These are phyloP conservation scores for Spodoptera exigua DNA, from an alignment of 2,888 invertebrate species.

Conservation along the genomic window DNA sequence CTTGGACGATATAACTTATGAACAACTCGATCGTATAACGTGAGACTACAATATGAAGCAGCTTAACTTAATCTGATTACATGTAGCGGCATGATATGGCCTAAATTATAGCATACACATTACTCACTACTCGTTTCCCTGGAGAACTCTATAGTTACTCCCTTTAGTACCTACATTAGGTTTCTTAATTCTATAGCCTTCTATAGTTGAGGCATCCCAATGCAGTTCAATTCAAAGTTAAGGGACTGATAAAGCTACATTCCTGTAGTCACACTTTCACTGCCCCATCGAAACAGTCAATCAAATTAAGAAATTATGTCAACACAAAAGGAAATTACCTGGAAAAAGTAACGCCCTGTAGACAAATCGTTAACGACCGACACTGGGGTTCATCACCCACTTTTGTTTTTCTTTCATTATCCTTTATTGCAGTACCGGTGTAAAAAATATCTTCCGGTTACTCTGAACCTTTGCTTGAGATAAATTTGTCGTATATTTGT, in stretches of 20 bases:
- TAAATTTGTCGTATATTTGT: constrained; percentile 54
- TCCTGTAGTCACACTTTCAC: too few relatives aligned
- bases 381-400: constrained; percentile 24
- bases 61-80: constrained; percentile 26
- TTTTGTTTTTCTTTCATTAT: constrained; percentile 45
- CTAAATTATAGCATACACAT: constrained; percentile 1
- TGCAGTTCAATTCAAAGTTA: too few relatives aligned
- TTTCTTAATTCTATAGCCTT: too few relatives aligned
- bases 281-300: too few relatives aligned
- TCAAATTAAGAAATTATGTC: constrained; percentile 11
- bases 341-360: constrained; percentile 5
- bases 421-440: constrained; percentile 40
- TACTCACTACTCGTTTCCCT: too few relatives aligned
- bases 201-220: too few relatives aligned
- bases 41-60: constrained; percentile 36
- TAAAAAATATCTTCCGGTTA: constrained; percentile 47
- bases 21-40: constrained; percentile 33
- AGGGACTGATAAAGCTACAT: too few relatives aligned
- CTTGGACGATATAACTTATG: constrained; percentile 46
- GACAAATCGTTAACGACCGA: constrained; percentile 43
- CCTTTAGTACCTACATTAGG: too few relatives aligned
- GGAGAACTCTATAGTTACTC: too few relatives aligned
- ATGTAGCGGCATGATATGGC: constrained; percentile 19
- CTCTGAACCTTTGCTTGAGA: constrained; percentile 47
- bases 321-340: constrained; percentile 19